A percentile compares a stretch with the other conserved stretches of the same genome.
These are phyloP conservation scores for Tipula helvola DNA, from an alignment of 2,888 invertebrate genomes.

Conservation along the genomic window DNA sequence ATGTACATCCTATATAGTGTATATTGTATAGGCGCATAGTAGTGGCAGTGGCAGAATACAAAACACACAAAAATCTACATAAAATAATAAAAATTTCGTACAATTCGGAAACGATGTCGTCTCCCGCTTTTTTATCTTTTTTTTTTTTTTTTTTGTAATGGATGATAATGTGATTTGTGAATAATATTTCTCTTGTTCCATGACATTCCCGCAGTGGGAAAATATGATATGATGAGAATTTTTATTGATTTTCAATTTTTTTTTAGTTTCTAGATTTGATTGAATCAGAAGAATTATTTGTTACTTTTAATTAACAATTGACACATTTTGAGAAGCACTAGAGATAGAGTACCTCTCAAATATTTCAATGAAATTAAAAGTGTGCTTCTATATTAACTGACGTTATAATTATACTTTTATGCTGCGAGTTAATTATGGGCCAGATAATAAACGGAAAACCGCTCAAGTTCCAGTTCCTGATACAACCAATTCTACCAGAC, in stretches of 20 bases:
- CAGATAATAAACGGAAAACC: no score
- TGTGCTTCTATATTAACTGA: no score
- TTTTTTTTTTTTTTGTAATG: not conserved
- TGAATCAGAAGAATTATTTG: not conserved
- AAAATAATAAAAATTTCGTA: not conserved
- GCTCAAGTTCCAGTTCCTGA: no score
- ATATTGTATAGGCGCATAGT: not conserved
- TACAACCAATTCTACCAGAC: no score
- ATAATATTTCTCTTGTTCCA: not conserved
- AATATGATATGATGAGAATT: not conserved
- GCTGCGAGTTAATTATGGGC: no score
- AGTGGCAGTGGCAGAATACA: not conserved
- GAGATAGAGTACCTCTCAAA: no score
- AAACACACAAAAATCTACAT: slow-evolving; percentile 4
- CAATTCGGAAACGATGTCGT: not conserved
- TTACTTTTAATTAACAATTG: not conserved
- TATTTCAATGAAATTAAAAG: no score
- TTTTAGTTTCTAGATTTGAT: not conserved
- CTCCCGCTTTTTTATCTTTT: not conserved
- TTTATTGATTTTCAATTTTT: not conserved
- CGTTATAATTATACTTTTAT: no score
- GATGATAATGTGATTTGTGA: slow-evolving; percentile 4
- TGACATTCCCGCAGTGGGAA: not conserved
- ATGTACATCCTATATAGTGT: not conserved
- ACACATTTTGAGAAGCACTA: not conserved